phyloP scores from a whole-genome alignment of 1,140 invertebrate genomes.

The Pentalonia nigronervosa region DNA sequence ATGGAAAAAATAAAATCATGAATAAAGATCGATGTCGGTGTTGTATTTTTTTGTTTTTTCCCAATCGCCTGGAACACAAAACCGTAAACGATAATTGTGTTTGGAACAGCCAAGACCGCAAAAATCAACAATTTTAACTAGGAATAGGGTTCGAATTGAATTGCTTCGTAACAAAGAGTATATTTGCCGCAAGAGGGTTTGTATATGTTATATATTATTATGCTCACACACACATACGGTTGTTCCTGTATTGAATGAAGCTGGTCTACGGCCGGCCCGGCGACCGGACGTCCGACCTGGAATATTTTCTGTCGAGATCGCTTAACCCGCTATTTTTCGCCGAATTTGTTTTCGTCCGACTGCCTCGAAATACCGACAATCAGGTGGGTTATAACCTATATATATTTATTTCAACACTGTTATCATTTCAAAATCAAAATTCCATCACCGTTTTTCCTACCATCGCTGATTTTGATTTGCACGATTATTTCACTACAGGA shows the following conservation, averaged over 20 bases:
- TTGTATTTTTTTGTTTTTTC: not conserved
- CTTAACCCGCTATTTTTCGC: not conserved
- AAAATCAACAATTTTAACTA: not conserved
- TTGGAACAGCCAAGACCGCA: not conserved
- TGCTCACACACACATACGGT: not conserved
- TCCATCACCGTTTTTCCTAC: not conserved
- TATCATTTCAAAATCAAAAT: not conserved
- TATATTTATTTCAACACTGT: not conserved
- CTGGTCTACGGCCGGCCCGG: no score
- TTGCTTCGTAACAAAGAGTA: not conserved
- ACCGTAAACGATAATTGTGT: not conserved
- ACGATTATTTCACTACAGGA: not conserved
- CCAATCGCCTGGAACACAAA: not conserved
- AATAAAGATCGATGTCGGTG: not conserved
- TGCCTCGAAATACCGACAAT: not conserved
- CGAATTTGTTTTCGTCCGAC: not conserved
- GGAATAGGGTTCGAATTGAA: not conserved
- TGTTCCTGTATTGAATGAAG: not conserved
- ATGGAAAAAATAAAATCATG: not conserved
- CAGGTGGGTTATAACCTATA: not conserved
- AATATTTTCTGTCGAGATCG: not conserved
- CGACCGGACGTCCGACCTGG: not conserved
- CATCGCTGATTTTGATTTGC: not conserved
- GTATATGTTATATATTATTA: not conserved
- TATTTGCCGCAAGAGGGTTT: not conserved